Conservation (phyloP, 2,797 vertebrate species). For the Malurus splendens region DNA sequence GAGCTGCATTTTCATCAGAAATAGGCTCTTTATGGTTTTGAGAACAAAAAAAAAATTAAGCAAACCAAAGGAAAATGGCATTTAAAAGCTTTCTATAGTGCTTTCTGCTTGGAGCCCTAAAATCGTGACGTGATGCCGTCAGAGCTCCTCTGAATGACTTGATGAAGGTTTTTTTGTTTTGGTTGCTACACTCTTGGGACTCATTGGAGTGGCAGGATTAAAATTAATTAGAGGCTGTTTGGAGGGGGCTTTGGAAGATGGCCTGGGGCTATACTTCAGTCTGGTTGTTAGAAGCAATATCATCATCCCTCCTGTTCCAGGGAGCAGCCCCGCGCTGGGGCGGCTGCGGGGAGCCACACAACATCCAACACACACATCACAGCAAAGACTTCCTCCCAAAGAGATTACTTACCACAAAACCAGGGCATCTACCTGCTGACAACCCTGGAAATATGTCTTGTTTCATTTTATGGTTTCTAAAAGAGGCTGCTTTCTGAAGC, state of each 20-base stretch:
- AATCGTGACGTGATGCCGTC: slow-evolving; percentile 54
- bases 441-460: slow-evolving; percentile 74
- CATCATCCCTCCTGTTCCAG: slow-evolving; percentile 62
- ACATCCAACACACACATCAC: slow-evolving; percentile 72
- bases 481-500: slow-evolving; percentile 55
- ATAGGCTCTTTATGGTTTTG: neutral
- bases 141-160: slow-evolving; percentile 71
- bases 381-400: slow-evolving; percentile 74
- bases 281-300: slow-evolving; percentile 78
- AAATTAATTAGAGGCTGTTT: slow-evolving; percentile 82
- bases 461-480: slow-evolving; percentile 74
- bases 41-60: slow-evolving; percentile 10
- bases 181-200: slow-evolving; percentile 71
- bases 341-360: slow-evolving; percentile 59
- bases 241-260: slow-evolving; percentile 77
- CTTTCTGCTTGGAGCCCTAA: slow-evolving; percentile 56
- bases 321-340: slow-evolving; percentile 57
- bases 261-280: slow-evolving; percentile 74
- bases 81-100: neutral
- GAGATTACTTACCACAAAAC: slow-evolving; percentile 77
- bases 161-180: slow-evolving; percentile 71
- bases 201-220: slow-evolving; percentile 80
- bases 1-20: neutral
- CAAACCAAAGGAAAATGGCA: neutral
- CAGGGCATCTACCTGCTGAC: slow-evolving; percentile 75